A percentile compares a stretch with the other conserved stretches of the same genome.
phyloP scores from a whole-genome alignment of 2,888 invertebrate genomes.

The Drosophila subsilvestris region DNA sequence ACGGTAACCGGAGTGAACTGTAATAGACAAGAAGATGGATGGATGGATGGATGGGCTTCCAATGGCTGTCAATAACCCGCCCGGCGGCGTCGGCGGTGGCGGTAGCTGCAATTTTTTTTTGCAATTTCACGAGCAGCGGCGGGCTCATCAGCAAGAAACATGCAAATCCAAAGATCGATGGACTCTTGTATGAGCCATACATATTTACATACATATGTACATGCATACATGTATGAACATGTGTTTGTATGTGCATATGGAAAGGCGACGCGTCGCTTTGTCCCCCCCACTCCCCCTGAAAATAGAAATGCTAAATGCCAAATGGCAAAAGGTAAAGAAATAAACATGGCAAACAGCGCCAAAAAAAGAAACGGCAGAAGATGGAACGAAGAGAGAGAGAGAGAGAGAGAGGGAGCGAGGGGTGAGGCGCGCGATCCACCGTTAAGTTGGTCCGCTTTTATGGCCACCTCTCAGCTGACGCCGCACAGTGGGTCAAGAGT shows the following conservation, averaged over 20 bases:
- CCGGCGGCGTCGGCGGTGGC: conserved; percentile 3
- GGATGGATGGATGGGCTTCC: conserved; percentile 15
- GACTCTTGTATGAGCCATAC: conserved; percentile 9
- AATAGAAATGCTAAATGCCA: conserved; percentile 69
- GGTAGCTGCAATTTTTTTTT: not conserved
- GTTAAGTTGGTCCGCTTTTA: conserved; percentile 65
- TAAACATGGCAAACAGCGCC: conserved; percentile 45
- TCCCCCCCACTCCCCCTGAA: conserved; percentile 14
- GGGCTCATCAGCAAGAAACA: conserved; percentile 14
- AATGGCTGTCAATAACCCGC: conserved; percentile 36
- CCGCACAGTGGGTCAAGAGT: conserved; percentile 14
- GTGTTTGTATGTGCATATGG: conserved; percentile 42
- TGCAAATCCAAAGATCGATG: conserved; percentile 35
- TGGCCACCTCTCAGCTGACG: conserved; percentile 41
- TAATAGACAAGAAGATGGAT: conserved; percentile 24
- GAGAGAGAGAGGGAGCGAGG: not conserved
- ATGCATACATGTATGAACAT: not conserved
- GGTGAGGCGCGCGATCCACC: conserved; percentile 27
- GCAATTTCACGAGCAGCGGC: conserved; percentile 23
- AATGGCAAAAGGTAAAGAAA: conserved; percentile 46
- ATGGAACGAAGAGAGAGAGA: not conserved
- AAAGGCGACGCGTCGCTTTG: conserved; percentile 7
- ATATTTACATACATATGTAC: not conserved
- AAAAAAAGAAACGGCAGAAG: conserved; percentile 32
- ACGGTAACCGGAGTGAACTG: conserved; percentile 21